Conservation (phyloP, 2,797 vertebrate genomes). For the Natrix natrix region DNA sequence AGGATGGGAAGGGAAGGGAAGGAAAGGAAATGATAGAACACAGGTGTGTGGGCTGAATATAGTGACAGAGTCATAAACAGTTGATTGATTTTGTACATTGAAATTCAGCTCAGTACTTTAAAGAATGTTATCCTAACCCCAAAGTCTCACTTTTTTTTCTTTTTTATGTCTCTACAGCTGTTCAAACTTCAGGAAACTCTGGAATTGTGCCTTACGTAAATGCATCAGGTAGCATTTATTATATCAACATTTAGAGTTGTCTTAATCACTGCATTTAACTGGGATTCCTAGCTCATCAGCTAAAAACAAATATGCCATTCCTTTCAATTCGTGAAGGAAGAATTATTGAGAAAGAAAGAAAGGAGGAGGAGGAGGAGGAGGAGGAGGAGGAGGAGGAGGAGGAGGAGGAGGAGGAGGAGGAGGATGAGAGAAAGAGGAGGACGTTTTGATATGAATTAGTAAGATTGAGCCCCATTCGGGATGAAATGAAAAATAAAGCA, state of each 20-base stretch:
- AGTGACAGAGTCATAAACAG: slow-evolving; percentile 11
- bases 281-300: not conserved
- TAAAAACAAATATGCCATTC: not conserved
- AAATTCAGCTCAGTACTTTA: slow-evolving; percentile 29
- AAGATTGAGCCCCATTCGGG: not conserved
- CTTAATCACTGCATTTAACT: not conserved
- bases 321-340: not conserved
- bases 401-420: too few relatives aligned
- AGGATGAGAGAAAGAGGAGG: not conserved
- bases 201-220: slow-evolving; percentile 48
- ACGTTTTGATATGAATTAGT: not conserved
- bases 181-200: slow-evolving; percentile 45
- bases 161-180: not conserved
- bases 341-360: not conserved
- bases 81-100: not conserved
- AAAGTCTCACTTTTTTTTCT: slow-evolving; percentile 13
- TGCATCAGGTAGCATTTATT: slow-evolving; percentile 37
- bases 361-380: too few relatives aligned
- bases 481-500: not conserved
- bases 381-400: too few relatives aligned
- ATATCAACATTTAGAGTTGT: slow-evolving; percentile 34
- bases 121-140: not conserved
- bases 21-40: not conserved
- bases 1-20: too few relatives aligned
- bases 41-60: not conserved